Percentiles rank a stretch among this genome's conserved stretches.
Conservation (phyloP, 2,797 vertebrate species). For the Apodemus agrarius region DNA sequence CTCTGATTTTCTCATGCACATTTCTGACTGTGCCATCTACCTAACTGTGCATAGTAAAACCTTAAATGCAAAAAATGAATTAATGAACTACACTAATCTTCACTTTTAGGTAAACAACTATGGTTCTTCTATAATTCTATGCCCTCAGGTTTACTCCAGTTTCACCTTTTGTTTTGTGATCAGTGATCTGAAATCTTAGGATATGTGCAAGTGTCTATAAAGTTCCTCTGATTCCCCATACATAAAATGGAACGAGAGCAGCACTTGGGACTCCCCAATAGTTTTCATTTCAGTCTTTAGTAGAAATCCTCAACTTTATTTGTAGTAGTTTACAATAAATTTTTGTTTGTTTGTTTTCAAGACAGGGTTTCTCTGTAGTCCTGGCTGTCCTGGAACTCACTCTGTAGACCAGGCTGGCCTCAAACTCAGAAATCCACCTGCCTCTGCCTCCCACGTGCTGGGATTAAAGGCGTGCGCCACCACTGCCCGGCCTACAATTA, state of each 20-base stretch:
- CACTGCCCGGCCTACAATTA: too few relatives aligned
- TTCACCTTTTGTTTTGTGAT: too few relatives aligned
- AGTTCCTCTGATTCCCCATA: not conserved
- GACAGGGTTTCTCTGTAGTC: too few relatives aligned
- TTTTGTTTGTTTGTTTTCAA: too few relatives aligned
- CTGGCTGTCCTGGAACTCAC: too few relatives aligned
- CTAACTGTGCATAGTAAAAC: not conserved
- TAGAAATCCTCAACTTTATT: not conserved
- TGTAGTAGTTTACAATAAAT: too few relatives aligned
- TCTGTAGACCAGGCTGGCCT: too few relatives aligned
- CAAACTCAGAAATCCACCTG: too few relatives aligned
- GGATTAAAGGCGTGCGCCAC: too few relatives aligned
- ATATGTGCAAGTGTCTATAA: not conserved
- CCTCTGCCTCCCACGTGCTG: too few relatives aligned
- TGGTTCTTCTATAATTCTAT: not conserved
- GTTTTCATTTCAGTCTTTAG: not conserved
- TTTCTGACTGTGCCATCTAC: not conserved
- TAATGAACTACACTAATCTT: not conserved
- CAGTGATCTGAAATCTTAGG: too few relatives aligned
- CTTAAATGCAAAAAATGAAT: not conserved
- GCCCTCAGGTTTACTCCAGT: not conserved
- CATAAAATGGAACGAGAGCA: not conserved
- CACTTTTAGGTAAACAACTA: too few relatives aligned
- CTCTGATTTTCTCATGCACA: not conserved
- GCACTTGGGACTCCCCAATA: fast-evolving